Conservation (phyloP, 2,888 invertebrate genomes). For the Emesis russula region DNA sequence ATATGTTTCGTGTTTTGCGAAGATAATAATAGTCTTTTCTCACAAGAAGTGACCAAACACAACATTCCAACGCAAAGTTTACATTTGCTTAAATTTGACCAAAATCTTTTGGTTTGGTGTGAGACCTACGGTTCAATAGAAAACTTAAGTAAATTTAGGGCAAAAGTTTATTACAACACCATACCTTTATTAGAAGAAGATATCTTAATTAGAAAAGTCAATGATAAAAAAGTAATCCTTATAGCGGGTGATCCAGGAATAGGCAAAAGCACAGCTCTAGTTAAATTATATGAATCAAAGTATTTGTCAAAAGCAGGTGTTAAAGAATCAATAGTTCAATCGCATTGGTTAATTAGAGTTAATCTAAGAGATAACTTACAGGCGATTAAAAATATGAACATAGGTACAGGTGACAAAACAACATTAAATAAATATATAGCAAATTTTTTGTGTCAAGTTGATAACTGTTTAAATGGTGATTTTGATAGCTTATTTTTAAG, state of each 20-base stretch:
- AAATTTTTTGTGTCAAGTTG: neutral
- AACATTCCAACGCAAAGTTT: neutral
- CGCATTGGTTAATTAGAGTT: slow-evolving; percentile 32
- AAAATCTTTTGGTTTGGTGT: slow-evolving; percentile 17
- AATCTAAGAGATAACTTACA: slow-evolving; percentile 17
- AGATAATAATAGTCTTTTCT: neutral
- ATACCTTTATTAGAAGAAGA: slow-evolving; percentile 7
- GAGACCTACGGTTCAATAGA: slow-evolving; percentile 22
- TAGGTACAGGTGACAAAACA: neutral
- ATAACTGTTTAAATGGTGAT: neutral
- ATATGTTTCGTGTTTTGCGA: neutral
- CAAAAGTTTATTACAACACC: neutral
- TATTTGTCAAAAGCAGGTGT: neutral
- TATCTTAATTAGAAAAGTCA: neutral
- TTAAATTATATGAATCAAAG: slow-evolving; percentile 23
- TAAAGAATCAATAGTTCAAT: neutral
- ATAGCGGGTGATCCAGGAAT: slow-evolving; percentile 30
- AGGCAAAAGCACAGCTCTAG: slow-evolving; percentile 28
- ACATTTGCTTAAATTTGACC: slow-evolving; percentile 26
- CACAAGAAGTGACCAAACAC: neutral
- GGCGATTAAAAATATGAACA: neutral
- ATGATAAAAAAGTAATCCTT: slow-evolving; percentile 14
- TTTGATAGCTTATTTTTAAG: neutral
- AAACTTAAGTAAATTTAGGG: neutral
- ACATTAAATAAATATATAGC: neutral